Conservation (phyloP, 2,113 vertebrate species). For the Oryzias javanicus region DNA sequence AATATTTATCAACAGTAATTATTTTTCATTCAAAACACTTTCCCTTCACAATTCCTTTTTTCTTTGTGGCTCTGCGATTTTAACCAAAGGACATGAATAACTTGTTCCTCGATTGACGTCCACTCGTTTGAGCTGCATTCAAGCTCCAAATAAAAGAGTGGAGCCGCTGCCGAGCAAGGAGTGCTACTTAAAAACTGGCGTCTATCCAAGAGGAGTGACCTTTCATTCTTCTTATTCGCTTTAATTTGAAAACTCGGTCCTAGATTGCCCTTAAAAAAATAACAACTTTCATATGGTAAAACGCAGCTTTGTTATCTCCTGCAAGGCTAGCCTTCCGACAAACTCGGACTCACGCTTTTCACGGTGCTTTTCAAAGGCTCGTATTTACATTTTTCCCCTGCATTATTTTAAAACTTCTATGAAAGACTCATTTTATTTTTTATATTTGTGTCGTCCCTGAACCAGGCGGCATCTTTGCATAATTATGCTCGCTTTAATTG, state of each 20-base stretch:
- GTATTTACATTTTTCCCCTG: slow-evolving; percentile 51
- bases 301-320: slow-evolving; percentile 57
- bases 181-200: slow-evolving; percentile 60
- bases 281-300: slow-evolving; percentile 57
- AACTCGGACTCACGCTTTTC: slow-evolving; percentile 63
- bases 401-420: slow-evolving; percentile 45
- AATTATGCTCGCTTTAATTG: slow-evolving; percentile 21
- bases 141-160: slow-evolving; percentile 60
- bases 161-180: slow-evolving; percentile 36
- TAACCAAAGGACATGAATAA: no score
- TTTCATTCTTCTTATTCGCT: slow-evolving; percentile 49
- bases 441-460: slow-evolving; percentile 56
- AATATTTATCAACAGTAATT: slow-evolving; percentile 81
- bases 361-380: slow-evolving; percentile 54
- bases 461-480: slow-evolving; percentile 23
- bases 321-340: slow-evolving; percentile 56
- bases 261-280: slow-evolving; percentile 56
- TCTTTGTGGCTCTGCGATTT: background rate
- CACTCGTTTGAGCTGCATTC: slow-evolving; percentile 64
- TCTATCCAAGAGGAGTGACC: slow-evolving; percentile 54
- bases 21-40: slow-evolving; percentile 53
- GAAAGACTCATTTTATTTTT: slow-evolving; percentile 7
- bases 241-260: slow-evolving; percentile 55
- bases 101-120: slow-evolving; percentile 41
- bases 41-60: slow-evolving; percentile 27